phyloP scores from a whole-genome alignment of 2,888 invertebrate species.

The Trachelus stipa region DNA sequence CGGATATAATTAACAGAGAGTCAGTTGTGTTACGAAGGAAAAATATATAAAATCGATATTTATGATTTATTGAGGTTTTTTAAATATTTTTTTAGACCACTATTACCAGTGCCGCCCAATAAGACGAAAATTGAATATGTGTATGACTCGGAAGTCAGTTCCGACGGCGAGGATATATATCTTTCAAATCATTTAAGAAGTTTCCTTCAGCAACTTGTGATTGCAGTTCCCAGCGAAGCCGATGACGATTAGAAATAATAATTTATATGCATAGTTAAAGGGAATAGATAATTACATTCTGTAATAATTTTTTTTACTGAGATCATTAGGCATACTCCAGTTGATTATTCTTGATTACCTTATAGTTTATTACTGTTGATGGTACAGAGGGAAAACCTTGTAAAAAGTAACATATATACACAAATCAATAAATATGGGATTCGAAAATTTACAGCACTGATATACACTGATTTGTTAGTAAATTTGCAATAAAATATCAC shows the following conservation, averaged over 20 bases:
- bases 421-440: conserved; percentile 6
- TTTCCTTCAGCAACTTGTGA: conserved; percentile 23
- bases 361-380: conserved; percentile 19
- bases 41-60: background rate
- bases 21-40: background rate
- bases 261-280: conserved; percentile 1
- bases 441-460: conserved; percentile 16
- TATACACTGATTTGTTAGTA: background rate
- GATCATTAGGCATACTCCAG: conserved; percentile 20
- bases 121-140: conserved; percentile 35
- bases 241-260: background rate
- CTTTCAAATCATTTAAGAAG: conserved; percentile 19
- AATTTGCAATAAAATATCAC: background rate
- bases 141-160: conserved; percentile 36
- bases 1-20: background rate
- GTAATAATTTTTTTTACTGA: conserved; percentile 14
- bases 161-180: conserved; percentile 33
- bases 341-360: conserved; percentile 10
- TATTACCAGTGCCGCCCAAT: background rate
- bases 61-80: background rate
- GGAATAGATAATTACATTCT: background rate
- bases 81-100: background rate
- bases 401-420: conserved; percentile 10
- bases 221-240: conserved; percentile 14
- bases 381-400: background rate